Conservation (phyloP, 2,797 vertebrate genomes). For the Oreortyx pictus region DNA sequence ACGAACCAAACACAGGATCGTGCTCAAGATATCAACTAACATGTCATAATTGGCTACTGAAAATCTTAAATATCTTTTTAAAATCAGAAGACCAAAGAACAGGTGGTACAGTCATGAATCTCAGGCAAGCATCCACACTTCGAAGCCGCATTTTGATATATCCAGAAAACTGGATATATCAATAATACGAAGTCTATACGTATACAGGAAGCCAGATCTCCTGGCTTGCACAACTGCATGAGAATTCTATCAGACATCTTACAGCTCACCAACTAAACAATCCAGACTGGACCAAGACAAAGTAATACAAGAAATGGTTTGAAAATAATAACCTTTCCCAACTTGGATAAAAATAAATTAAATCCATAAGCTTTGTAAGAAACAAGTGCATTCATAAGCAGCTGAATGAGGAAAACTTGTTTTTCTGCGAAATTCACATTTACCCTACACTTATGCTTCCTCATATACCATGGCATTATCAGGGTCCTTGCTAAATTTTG, state of each 20-base stretch:
- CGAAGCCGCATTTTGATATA: not conserved
- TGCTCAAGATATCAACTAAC: not conserved
- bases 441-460: not conserved
- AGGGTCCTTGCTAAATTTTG: not conserved
- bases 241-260: not conserved
- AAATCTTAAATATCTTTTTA: not conserved
- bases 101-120: not conserved
- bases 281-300: not conserved
- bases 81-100: not conserved
- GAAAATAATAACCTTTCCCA: not conserved
- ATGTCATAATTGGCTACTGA: not conserved
- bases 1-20: not conserved
- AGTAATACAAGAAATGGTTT: conserved; percentile 4
- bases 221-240: conserved; percentile 13
- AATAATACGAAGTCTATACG: not conserved
- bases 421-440: not conserved
- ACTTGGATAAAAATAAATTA: conserved; percentile 26
- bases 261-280: not conserved
- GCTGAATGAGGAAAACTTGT: not conserved
- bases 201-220: not conserved
- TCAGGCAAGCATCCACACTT: not conserved
- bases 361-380: not conserved
- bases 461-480: not conserved
- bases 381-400: conserved; percentile 6
- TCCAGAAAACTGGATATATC: not conserved